These are phyloP conservation scores for Drosophila triauraria DNA, from an alignment of 1,140 invertebrate genomes.

Conservation along the genomic window DNA sequence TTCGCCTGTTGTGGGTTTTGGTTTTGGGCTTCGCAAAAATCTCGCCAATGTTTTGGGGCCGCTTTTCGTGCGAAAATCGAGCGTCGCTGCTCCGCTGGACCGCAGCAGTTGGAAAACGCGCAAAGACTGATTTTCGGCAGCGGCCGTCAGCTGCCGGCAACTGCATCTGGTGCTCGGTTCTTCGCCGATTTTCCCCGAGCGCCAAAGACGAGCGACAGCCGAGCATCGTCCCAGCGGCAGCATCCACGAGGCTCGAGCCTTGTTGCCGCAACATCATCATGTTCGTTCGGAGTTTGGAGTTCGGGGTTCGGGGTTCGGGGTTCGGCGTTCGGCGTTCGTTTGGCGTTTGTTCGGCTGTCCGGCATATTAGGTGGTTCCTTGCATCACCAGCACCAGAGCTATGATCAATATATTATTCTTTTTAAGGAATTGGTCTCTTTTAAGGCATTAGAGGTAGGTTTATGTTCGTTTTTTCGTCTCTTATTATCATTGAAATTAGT, in stretches of 20 bases:
- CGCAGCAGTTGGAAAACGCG: conserved; percentile 72
- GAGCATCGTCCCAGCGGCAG: conserved; percentile 14
- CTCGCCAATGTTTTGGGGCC: conserved; percentile 22
- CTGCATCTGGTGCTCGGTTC: conserved; percentile 34
- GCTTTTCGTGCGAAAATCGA: not conserved
- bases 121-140: conserved; percentile 62
- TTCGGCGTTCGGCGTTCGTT: not conserved
- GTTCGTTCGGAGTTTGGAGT: not conserved
- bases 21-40: conserved; percentile 16
- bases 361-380: not conserved
- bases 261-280: conserved; percentile 67
- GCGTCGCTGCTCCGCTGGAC: conserved; percentile 39
- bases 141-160: conserved; percentile 38
- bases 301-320: too few species aligned
- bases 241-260: conserved; percentile 36
- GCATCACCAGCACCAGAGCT: not conserved
- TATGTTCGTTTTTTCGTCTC: too few species aligned
- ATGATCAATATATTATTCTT: conserved; percentile 3
- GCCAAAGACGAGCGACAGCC: conserved; percentile 4
- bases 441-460: not conserved
- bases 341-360: not conserved
- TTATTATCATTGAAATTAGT: too few species aligned
- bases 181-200: conserved; percentile 13
- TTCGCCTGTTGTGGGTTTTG: not conserved
- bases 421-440: not conserved